phyloP scores from a whole-genome alignment of 2,797 vertebrate genomes.

The Salarias fasciatus region DNA sequence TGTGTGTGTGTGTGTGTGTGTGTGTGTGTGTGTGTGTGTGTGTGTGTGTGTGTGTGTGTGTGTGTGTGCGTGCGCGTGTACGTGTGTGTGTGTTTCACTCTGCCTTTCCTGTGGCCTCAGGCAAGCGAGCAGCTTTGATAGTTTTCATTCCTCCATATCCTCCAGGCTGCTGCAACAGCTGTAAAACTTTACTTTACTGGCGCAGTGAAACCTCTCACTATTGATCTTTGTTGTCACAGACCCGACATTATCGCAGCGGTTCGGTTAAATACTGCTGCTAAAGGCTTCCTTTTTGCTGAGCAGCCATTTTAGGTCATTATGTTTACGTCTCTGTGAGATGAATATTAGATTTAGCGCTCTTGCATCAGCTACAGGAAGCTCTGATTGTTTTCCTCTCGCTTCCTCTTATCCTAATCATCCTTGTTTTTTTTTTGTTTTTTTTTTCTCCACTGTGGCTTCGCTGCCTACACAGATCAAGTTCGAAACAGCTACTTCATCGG shows the following conservation, averaged over 20 bases:
- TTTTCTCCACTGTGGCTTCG: neutral
- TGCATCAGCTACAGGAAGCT: conserved; percentile 39
- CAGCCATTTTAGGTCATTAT: conserved; percentile 69
- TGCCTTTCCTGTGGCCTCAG: conserved; percentile 58
- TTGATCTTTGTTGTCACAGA: conserved; percentile 78
- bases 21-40: conserved; percentile 2
- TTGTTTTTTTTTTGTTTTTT: neutral
- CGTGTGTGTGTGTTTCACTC: conserved; percentile 18
- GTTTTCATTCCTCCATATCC: conserved; percentile 70
- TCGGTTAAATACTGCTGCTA: conserved; percentile 76
- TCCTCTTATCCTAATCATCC: conserved; percentile 24
- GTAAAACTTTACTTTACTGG: conserved; percentile 78
- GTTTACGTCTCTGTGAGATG: conserved; percentile 49
- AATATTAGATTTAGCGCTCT: conserved; percentile 64
- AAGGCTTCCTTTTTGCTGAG: conserved; percentile 69
- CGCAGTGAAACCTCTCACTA: conserved; percentile 71
- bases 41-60: conserved; percentile 5
- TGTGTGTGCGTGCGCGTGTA: too few relatives aligned
- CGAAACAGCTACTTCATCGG: conserved; percentile 98
- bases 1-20: conserved; percentile 2
- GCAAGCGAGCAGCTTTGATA: conserved; percentile 71
- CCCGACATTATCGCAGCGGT: conserved; percentile 65
- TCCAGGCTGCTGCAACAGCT: conserved; percentile 74
- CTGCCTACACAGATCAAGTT: conserved; percentile 89
- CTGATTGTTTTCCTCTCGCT: conserved; percentile 29